Evolutionary conservation across 2,888 invertebrate genomes (phyloP).

Genomic region (Kryphioiulus occultus): DNA sequence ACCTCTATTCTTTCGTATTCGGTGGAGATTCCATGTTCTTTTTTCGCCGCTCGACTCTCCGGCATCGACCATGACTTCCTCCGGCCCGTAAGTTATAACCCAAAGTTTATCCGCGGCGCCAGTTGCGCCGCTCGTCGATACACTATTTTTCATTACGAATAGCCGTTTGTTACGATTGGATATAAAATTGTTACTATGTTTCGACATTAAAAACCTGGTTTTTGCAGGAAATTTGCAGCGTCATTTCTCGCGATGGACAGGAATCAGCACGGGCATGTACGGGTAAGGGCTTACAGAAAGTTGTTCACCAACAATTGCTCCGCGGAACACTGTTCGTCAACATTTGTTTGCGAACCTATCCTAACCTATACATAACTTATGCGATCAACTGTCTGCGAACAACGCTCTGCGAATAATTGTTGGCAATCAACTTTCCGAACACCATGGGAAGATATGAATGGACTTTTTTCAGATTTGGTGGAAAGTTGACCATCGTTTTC

Average conservation of each 20-base stretch:
- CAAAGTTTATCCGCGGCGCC: neutral
- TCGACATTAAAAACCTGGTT: slow-evolving; percentile 32
- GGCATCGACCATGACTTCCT: slow-evolving; percentile 26
- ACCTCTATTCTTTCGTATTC: neutral
- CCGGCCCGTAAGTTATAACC: slow-evolving; percentile 19
- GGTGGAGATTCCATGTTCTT: neutral
- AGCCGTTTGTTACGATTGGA: slow-evolving; percentile 30
- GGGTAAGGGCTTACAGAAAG: no score
- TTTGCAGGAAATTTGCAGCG: neutral
- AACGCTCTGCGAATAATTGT: no score
- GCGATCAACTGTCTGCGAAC: no score
- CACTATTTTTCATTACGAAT: slow-evolving; percentile 24
- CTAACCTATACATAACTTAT: no score
- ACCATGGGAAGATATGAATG: no score
- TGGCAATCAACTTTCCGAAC: no score
- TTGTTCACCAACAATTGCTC: no score
- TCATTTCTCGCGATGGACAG: neutral
- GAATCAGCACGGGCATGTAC: neutral
- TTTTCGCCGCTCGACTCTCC: neutral
- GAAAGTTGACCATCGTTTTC: no score
- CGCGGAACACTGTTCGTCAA: no score
- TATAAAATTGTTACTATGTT: slow-evolving; percentile 35
- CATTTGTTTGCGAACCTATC: no score
- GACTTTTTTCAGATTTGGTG: no score
- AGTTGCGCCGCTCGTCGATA: neutral